Conservation (phyloP, 2,113 vertebrate species). For the Xyrauchen texanus region DNA sequence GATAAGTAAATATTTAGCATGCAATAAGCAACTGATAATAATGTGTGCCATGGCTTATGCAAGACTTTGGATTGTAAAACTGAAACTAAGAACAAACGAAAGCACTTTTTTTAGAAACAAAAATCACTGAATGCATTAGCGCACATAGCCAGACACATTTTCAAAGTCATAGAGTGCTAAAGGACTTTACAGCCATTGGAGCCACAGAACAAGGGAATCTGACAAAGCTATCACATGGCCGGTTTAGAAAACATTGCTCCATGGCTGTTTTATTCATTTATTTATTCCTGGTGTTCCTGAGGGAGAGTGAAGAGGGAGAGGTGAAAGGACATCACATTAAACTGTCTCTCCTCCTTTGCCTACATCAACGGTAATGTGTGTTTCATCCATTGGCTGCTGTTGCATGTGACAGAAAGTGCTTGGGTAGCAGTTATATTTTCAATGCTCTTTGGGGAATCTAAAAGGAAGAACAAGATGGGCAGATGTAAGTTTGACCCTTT, state of each 20-base stretch:
- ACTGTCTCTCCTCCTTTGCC: constrained; percentile 7
- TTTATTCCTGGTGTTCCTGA: constrained; percentile 23
- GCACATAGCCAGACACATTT: constrained; percentile 45
- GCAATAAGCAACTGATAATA: constrained; percentile 66
- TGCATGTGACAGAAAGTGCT: constrained; percentile 29
- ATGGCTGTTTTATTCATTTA: constrained; percentile 26
- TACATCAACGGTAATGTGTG: background rate
- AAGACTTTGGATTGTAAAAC: constrained; percentile 57
- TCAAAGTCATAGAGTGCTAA: constrained; percentile 59
- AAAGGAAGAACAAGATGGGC: constrained; percentile 1
- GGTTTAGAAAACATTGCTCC: constrained; percentile 34
- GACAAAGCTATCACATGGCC: constrained; percentile 35
- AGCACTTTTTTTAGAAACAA: constrained; percentile 9
- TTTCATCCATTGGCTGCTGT: constrained; percentile 5
- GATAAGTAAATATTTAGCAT: constrained; percentile 68
- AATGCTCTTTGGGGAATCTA: constrained; percentile 15
- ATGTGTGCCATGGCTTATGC: constrained; percentile 60
- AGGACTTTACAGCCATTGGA: constrained; percentile 26
- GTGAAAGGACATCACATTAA: constrained; percentile 4
- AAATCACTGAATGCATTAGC: constrained; percentile 58
- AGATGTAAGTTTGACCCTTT: background rate
- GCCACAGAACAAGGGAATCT: constrained; percentile 4
- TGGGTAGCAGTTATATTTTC: constrained; percentile 8
- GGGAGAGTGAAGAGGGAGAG: constrained; percentile 16
- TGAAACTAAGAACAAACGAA: constrained; percentile 61